Evolutionary conservation across 1,140 invertebrate species (phyloP).

Genomic region (Vanessa atalanta): DNA sequence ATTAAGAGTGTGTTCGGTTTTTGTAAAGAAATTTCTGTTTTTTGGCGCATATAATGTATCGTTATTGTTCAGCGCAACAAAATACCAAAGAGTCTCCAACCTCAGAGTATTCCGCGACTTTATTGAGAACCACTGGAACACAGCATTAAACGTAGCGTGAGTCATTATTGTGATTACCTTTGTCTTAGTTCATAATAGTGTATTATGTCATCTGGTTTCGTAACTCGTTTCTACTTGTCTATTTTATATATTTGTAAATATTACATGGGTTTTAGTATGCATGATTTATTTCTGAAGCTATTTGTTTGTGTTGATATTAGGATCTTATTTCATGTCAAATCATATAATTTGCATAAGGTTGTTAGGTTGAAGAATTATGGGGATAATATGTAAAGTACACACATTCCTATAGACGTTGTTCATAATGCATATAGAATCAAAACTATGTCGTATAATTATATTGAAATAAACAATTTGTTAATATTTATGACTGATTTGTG

Average conservation of each 20-base stretch:
- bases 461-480: no score
- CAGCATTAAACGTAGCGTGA: conserved; percentile 8
- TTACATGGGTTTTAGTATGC: conserved; percentile 1
- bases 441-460: no score
- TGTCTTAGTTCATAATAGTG: conserved; percentile 8
- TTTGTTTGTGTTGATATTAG: neutral
- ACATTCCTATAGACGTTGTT: no score
- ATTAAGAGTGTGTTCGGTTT: no score
- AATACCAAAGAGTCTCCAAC: no score
- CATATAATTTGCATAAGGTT: neutral
- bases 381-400: no score
- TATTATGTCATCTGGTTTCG: conserved; percentile 12
- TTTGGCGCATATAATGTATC: no score
- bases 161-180: conserved; percentile 12
- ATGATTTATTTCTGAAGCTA: neutral
- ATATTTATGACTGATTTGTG: no score
- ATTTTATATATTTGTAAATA: conserved; percentile 5
- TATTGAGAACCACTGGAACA: neutral
- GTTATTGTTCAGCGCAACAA: no score
- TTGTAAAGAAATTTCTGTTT: no score
- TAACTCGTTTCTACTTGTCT: conserved; percentile 2
- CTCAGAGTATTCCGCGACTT: neutral
- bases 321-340: neutral
- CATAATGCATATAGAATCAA: no score
- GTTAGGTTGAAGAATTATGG: no score